Base-by-base conservation (phyloP, 2,888 invertebrate genomes). In the Cantharis rufa region DNA sequence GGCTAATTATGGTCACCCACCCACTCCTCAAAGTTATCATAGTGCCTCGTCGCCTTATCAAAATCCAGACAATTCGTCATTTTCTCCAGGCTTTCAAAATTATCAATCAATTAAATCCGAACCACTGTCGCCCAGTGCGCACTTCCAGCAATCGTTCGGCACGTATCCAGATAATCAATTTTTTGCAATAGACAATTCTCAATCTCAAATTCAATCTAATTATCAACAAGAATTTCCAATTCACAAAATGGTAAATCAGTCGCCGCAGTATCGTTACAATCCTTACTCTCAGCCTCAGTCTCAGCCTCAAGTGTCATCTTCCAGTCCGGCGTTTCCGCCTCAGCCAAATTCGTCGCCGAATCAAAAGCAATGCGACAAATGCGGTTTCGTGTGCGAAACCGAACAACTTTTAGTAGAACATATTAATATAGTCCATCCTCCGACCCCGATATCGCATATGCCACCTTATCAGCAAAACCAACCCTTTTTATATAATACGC, bases 321-420 rank as follows among this genome's bases (percentile, higher is more conserved):
- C 84, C 82, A 92, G 90, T 85, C 92, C 91, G 61, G 86, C 91
- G 69, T 91, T 91, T 80, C 91, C 91, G 21, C 92, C 91, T 84
- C 92, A 92, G 83, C 92, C 93, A 13, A 92, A 93, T 48, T 94
- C 94, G 63, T 93, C 94, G 13, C 91, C 93, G 0, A 93, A 93
- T 78, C 92, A 92, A 1, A 91, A 93, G 85, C 94, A 95, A 86
- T 95, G 95, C 87, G 95, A 96, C 86, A 95, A 95, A 87, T 96
- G 96, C 85, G 95, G 95, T 76, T 93, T 92, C 79, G 92, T 95
- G 74, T 95, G 93, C 85, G 94, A 94, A 85, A 93, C 94, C 63
- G 93, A 93, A 68, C 90, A 92, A 69, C 93, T 93, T 84, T 88
- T 95, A 71, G 92, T 92, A 79, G 96, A 95, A 82, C 96, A 96